Conservation (phyloP, 1,140 invertebrate genomes). For the Leptinotarsa texana region DNA sequence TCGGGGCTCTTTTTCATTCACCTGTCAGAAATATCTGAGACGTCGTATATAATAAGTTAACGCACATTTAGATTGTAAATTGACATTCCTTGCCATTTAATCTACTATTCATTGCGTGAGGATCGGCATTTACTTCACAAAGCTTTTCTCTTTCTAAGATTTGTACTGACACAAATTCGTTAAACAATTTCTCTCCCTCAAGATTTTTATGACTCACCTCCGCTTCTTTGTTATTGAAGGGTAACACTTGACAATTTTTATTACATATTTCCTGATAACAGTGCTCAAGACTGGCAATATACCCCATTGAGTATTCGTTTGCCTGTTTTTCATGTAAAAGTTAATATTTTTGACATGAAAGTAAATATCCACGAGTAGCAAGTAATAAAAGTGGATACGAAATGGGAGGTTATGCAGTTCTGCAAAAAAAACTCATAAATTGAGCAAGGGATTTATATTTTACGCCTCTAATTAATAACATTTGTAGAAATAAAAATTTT, state of each 20-base stretch:
- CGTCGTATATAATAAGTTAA: conserved; percentile 19
- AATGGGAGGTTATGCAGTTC: no score
- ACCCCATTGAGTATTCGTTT: background rate
- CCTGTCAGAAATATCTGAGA: conserved; percentile 24
- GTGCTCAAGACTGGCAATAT: background rate
- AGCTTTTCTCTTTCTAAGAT: background rate
- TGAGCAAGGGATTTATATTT: no score
- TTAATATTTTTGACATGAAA: no score
- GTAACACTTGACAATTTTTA: background rate
- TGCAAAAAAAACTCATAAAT: no score
- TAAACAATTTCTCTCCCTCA: background rate
- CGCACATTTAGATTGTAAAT: background rate
- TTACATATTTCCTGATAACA: background rate
- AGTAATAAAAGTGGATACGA: no score
- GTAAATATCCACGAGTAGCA: no score
- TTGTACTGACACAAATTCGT: background rate
- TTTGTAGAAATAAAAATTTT: no score
- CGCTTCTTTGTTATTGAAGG: background rate
- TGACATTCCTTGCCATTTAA: background rate
- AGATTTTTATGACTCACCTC: conserved; percentile 8
- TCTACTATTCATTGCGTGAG: background rate
- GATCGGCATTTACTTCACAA: background rate
- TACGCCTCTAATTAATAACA: no score
- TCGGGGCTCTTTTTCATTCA: conserved; percentile 34
- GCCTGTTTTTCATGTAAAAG: no score